Base-by-base conservation (phyloP, 2,888 invertebrate genomes). In the Nasonia oneida region DNA sequence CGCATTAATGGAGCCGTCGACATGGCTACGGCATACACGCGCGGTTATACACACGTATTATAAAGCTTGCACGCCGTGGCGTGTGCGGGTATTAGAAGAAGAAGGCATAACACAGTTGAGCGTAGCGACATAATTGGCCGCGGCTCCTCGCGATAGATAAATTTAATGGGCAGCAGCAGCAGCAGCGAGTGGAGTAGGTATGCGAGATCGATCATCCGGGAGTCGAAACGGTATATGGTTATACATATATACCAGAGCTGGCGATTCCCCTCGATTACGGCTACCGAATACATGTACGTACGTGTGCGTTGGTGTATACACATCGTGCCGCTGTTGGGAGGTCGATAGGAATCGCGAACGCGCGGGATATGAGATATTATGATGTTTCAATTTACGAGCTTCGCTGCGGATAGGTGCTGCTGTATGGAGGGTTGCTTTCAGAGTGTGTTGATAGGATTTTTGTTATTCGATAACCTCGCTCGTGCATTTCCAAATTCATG, bases 141-240 rank as follows among this genome's bases (percentile, higher is more conserved):
- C 10, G 12, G n/a, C 29, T 6, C 75, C 50, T 53, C 50, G 50
- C 53, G 53, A 15, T 53, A 18, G 83, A 83, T 83, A 83, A 83
- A 83, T 83, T 83, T 77, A 83, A 81, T 73, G 81, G 70, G 70
- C 50, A 29, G 18, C 23, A 2, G 18, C 42, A 42, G 42, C 39
- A 12, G 47, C 42, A 23, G 10, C 37, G 15, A 14, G 57, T 15
- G 18, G 53, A 53, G 53, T 15, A 6, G 42, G 14, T 6, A 15
- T 6, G 47, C n/a, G 15, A 10, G 71, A 83, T 83, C 76, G 83
- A 83, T 83, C 57, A 73, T 73, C 47, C 47, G 23, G 5, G 39
- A 37, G 39, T 3, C 8, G 42, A n/a, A 33, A 3, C 29, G 10
- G 12, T 3, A 64, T 6, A 64, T 6, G 18, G 18, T n/a, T 15